Evolutionary conservation across 2,113 vertebrate species (phyloP).

Genomic region (Toxostoma redivivum): DNA sequence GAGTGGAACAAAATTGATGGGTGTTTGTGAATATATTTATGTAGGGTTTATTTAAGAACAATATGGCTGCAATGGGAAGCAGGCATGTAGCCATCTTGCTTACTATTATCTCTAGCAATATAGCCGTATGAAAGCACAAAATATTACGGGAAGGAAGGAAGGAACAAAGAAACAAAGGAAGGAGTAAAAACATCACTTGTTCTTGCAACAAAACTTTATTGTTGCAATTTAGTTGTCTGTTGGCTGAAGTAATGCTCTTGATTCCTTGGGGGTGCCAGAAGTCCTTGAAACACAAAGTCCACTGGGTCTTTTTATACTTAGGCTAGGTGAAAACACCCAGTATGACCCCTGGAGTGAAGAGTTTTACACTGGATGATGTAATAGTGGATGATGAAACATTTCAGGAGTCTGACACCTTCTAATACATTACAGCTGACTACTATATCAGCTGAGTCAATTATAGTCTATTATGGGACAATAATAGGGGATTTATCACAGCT

Average conservation of each 20-base stretch:
- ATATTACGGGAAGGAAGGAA: neutral
- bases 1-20: neutral
- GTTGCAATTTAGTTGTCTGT: rapidly evolving
- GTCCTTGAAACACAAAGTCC: neutral
- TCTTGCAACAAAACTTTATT: neutral
- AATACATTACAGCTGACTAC: neutral
- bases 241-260: neutral
- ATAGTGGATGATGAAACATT: neutral
- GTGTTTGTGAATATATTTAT: neutral
- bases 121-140: neutral
- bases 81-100: neutral
- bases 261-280: neutral
- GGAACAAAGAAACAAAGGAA: neutral
- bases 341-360: neutral
- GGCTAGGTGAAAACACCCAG: rapidly evolving
- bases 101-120: neutral
- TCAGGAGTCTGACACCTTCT: neutral
- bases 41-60: neutral
- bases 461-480: no score
- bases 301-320: neutral
- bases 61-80: neutral
- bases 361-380: neutral
- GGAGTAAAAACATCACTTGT: neutral
- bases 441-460: neutral
- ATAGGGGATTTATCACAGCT: neutral